phyloP scores from a whole-genome alignment of 1,140 invertebrate species.

The Choristoneura fumiferana region DNA sequence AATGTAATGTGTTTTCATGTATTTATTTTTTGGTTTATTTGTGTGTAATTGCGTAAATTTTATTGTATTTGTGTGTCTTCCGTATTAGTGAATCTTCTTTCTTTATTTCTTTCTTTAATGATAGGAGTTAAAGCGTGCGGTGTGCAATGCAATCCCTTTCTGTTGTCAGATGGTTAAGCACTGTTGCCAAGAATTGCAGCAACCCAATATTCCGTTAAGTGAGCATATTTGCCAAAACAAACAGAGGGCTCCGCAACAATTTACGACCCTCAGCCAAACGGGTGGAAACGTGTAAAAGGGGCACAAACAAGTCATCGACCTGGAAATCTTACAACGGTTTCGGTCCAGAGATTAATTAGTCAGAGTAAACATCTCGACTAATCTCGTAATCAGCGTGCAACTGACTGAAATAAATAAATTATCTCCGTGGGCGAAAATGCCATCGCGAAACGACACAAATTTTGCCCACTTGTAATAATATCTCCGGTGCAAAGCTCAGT shows the following conservation, averaged over 20 bases:
- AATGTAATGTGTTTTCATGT: too few relatives aligned
- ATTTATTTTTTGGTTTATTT: too few relatives aligned
- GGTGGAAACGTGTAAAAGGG: conserved; percentile 36
- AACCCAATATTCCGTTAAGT: conserved; percentile 9
- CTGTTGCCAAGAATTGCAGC: neutral
- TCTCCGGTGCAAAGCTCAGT: conserved; percentile 45
- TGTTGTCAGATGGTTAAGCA: neutral
- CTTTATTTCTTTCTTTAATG: too few relatives aligned
- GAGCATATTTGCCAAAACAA: conserved; percentile 22
- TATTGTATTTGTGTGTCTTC: too few relatives aligned
- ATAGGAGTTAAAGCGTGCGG: too few relatives aligned
- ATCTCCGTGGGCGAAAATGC: conserved; percentile 52
- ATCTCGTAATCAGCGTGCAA: conserved; percentile 66
- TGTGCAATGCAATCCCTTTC: too few relatives aligned
- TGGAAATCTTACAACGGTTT: conserved; percentile 54
- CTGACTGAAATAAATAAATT: conserved; percentile 65
- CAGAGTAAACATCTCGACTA: conserved; percentile 53
- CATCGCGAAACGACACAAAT: conserved; percentile 50
- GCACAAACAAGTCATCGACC: conserved; percentile 40
- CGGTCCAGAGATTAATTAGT: conserved; percentile 67
- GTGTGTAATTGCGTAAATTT: too few relatives aligned
- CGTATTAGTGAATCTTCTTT: too few relatives aligned
- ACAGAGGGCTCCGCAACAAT: conserved; percentile 19
- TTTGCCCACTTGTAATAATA: conserved; percentile 45
- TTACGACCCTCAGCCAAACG: conserved; percentile 23